Base-by-base conservation (phyloP, 2,888 invertebrate genomes). In the Choristoneura rosaceana region DNA sequence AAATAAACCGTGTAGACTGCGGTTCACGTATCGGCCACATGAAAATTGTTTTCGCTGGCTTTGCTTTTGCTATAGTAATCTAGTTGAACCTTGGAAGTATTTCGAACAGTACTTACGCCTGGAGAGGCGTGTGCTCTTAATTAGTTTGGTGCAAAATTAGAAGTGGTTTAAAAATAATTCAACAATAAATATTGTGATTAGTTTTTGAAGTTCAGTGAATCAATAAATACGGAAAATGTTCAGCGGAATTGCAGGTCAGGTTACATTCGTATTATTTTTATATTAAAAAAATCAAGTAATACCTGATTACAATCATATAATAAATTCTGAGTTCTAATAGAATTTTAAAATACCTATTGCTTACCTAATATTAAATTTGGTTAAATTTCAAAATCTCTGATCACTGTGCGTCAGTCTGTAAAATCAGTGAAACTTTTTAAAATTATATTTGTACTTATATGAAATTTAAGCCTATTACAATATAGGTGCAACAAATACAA, bases 211-310 rank as follows among this genome's bases (percentile, higher is more conserved):
- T 73, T 63, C 71, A 73, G 69, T 73, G 73, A 52, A 61, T 60
- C 14, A 67, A 67, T 47, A 77, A 82, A 80, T 73, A 64, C 74
- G 62, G 71, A 78, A 92, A 86, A 94, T 94, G 94, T 94, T 94
- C 84, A 93, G 91, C 83, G 90, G 91, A 86, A 93, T 94, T 83
- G 91, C 93, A 89, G 94, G 94, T 93, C 75, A 86, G 84, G 73
- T 75, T 71, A 70, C 73, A 62, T 71, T 71, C 64, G 60, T 67
- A 74, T 66, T 67, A 17, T 60, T 41, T 71, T 34, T 45, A 47
- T 69, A 47, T 69, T 14, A 69, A 34, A 41, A 12, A 60, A 60
- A 45, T 47, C n/a, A 47, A n/a, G 1, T 47, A 17, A 52, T 52
- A 52, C 9, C 8, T 52, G 4, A 5, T n/a, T 50, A 25, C 25